Evolutionary conservation across 1,140 invertebrate genomes (phyloP), one percentile per base, ranked within the genome.

Genomic region (Leptinotarsa texana): DNA sequence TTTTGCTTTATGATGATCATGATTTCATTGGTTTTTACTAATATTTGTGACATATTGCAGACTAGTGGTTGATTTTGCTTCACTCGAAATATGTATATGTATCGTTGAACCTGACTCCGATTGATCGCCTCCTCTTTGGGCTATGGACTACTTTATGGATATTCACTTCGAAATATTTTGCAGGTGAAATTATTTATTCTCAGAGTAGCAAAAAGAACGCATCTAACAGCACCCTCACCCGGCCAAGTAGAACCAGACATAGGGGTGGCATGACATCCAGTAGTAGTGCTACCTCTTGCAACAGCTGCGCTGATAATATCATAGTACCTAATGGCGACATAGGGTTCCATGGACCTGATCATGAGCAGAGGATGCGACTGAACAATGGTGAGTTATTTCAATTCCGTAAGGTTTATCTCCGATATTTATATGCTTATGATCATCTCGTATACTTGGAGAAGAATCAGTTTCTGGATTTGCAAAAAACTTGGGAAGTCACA

Each of bases 181-280:
- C 77, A 88, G 87, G 86, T 68, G 87, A 88, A 79, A 83, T 87
- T 57, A 85, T 88, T 74, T 88, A 88, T 77, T 85, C 86, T 42
- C 85, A 84, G 63, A 84, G 83, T 69, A 84, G 84, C 74, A 88
- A 88, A 80, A 88, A 88, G 80, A 76, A 82, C 33, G 70, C 80
- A 57, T 78, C 80, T 47, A 85, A 84, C 75, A 83, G 76, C 75
- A 81, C 73, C 3, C 62, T 84, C 57, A 78, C 80, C n/a, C 76
- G 83, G 24, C 78, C 80, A 69, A 82, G 82, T 57, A 71, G 83
- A 51, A 71, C 75, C 15, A 74, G 81, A 61, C 81, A 87, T 77
- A 84, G 86, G 5, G 85, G 86, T 69, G 87, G 87, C 62, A 88
- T 88, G 87, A 88, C 87, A n/a, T 88, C 86, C 63, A 87, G 86